These are phyloP conservation scores for Brachymystax lenok DNA, from an alignment of 2,797 vertebrate species.

Conservation along the genomic window DNA sequence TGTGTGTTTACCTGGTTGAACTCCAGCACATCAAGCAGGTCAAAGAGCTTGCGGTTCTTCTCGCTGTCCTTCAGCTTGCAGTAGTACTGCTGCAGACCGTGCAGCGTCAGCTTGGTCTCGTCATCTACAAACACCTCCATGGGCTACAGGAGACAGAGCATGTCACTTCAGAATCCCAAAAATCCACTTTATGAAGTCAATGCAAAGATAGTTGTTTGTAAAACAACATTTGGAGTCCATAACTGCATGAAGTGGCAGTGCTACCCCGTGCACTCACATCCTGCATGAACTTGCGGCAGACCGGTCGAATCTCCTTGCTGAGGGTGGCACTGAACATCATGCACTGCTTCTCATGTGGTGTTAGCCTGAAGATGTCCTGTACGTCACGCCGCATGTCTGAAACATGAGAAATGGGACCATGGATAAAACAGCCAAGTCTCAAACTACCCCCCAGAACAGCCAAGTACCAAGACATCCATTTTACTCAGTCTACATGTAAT, in stretches of 20 bases:
- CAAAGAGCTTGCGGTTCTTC: constrained; percentile 93
- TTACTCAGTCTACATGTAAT: constrained; percentile 75
- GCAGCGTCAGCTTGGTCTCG: constrained; percentile 90
- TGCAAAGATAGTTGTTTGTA: background rate
- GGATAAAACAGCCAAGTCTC: too few relatives aligned
- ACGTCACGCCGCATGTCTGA: constrained; percentile 87
- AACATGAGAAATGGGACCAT: background rate
- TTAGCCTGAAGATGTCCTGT: constrained; percentile 88
- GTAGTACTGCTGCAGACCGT: constrained; percentile 91
- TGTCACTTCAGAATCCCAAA: constrained; percentile 5
- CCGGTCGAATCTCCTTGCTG: constrained; percentile 87
- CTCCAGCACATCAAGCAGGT: constrained; percentile 88
- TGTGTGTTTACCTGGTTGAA: constrained; percentile 84
- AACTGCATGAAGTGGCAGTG: background rate
- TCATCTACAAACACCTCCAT: constrained; percentile 95
- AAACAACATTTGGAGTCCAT: background rate
- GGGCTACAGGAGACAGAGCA: constrained; percentile 67
- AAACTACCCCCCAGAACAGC: background rate
- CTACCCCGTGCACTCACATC: constrained; percentile 76
- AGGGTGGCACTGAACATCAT: constrained; percentile 93
- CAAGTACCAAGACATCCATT: constrained; percentile 73
- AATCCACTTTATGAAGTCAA: background rate
- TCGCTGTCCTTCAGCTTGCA: constrained; percentile 93
- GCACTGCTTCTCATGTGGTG: constrained; percentile 88
- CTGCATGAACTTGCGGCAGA: constrained; percentile 92